A percentile compares a stretch with the other conserved stretches of the same genome.
These are phyloP conservation scores for Drosophila pseudotalamancana DNA, from an alignment of 2,888 invertebrate species.

Conservation along the genomic window DNA sequence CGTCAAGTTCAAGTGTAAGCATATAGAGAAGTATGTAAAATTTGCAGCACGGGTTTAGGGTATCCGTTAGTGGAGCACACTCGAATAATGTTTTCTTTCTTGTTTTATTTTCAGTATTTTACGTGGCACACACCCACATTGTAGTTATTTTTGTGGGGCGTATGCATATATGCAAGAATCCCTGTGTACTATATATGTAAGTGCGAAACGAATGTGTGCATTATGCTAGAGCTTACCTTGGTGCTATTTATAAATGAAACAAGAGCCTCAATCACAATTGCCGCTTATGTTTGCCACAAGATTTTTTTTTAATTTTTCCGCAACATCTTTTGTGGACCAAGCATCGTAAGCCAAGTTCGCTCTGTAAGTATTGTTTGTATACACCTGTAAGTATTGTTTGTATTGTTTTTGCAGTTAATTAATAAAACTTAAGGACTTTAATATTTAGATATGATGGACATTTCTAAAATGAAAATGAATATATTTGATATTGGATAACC, in stretches of 20 bases:
- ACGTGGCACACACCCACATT: background rate
- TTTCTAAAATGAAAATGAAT: too few species aligned
- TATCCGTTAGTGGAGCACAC: too few species aligned
- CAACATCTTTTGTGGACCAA: conserved; percentile 41
- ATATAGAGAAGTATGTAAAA: too few species aligned
- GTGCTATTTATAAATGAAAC: conserved; percentile 72
- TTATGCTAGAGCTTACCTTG: conserved; percentile 75
- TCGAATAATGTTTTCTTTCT: too few species aligned
- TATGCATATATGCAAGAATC: conserved; percentile 3
- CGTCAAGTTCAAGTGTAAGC: too few species aligned
- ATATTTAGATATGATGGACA: too few species aligned
- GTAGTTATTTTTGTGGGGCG: conserved; percentile 7
- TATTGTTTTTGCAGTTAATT: conserved; percentile 32
- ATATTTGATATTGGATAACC: too few species aligned
- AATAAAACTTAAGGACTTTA: too few species aligned
- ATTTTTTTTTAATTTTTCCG: conserved; percentile 31
- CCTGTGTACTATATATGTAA: background rate
- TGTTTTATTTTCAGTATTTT: conserved; percentile 39
- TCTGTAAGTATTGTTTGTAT: conserved; percentile 1
- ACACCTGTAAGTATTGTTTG: conserved; percentile 20
- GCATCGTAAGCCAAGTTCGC: conserved; percentile 35
- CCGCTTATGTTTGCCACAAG: conserved; percentile 68
- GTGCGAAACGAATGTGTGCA: conserved; percentile 32
- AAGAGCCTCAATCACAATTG: conserved; percentile 53
- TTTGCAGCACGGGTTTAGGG: too few species aligned